These are phyloP conservation scores for Notothenia rossii DNA, from an alignment of 2,113 vertebrate genomes.

Conservation along the genomic window DNA sequence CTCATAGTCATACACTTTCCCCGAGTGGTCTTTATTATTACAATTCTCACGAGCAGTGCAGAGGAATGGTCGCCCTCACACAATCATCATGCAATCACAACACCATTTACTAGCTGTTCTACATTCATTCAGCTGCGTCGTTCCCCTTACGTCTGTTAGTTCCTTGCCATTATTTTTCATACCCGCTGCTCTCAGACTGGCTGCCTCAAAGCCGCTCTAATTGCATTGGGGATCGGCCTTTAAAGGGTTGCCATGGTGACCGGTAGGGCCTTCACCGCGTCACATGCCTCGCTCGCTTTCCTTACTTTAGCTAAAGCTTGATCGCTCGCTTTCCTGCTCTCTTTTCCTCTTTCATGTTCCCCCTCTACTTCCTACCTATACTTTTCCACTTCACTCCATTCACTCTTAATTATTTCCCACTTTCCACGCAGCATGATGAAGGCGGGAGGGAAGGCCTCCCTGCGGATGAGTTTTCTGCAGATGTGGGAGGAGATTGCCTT, in stretches of 20 bases:
- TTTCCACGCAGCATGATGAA: constrained; percentile 34
- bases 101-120: constrained; percentile 49
- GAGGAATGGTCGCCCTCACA: constrained; percentile 38
- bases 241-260: constrained; percentile 87
- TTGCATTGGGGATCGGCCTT: constrained; percentile 83
- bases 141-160: constrained; percentile 56
- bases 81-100: constrained; percentile 50
- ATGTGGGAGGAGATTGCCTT: constrained; percentile 49
- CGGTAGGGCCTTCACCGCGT: constrained; percentile 65
- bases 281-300: constrained; percentile 58
- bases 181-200: constrained; percentile 70
- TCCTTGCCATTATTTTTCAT: constrained; percentile 76
- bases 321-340: constrained; percentile 49
- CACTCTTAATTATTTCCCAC: constrained; percentile 60
- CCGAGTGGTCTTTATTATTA: constrained; percentile 41
- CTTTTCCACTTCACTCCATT: constrained; percentile 59
- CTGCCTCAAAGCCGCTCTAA: constrained; percentile 81
- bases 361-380: constrained; percentile 66
- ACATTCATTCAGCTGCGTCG: constrained; percentile 60
- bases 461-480: constrained; percentile 55
- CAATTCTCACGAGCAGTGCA: constrained; percentile 27
- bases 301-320: constrained; percentile 61
- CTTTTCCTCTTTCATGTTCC: constrained; percentile 54
- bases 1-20: constrained; percentile 18
- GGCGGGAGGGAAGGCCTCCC: constrained; percentile 22